Evolutionary conservation across 2,113 vertebrate species (phyloP).

Genomic region (Strix uralensis): DNA sequence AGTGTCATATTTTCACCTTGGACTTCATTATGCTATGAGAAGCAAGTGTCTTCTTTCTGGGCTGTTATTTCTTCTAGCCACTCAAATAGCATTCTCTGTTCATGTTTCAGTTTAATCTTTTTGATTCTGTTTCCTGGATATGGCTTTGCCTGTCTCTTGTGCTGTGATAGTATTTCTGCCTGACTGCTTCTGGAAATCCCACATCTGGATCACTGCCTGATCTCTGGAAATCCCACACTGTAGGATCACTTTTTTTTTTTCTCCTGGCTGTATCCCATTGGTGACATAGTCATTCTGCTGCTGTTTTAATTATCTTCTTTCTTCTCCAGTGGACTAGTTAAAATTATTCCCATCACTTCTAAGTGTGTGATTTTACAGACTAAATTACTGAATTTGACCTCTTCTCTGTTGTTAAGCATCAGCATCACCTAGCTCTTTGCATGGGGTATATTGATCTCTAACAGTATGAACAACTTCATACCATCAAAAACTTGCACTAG

Average conservation of each 20-base stretch:
- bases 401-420: neutral
- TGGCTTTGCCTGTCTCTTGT: neutral
- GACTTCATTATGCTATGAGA: neutral
- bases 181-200: neutral
- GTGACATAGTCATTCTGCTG: neutral
- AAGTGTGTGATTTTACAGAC: neutral
- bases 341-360: neutral
- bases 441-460: neutral
- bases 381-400: neutral
- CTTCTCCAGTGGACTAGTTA: neutral
- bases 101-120: neutral
- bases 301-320: neutral
- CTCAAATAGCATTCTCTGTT: neutral
- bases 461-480: neutral
- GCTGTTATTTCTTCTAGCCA: neutral
- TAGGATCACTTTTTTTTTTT: neutral
- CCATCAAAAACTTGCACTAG: neutral
- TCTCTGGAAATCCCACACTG: constrained; percentile 1
- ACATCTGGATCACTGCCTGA: constrained; percentile 1
- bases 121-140: neutral
- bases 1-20: neutral
- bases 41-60: neutral
- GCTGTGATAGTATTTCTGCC: neutral
- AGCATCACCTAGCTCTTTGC: neutral
- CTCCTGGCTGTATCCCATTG: neutral